Percentiles rank a stretch among this genome's conserved stretches.
phyloP scores from a whole-genome alignment of 2,797 vertebrate genomes.

The Semaprochilodus insignis region DNA sequence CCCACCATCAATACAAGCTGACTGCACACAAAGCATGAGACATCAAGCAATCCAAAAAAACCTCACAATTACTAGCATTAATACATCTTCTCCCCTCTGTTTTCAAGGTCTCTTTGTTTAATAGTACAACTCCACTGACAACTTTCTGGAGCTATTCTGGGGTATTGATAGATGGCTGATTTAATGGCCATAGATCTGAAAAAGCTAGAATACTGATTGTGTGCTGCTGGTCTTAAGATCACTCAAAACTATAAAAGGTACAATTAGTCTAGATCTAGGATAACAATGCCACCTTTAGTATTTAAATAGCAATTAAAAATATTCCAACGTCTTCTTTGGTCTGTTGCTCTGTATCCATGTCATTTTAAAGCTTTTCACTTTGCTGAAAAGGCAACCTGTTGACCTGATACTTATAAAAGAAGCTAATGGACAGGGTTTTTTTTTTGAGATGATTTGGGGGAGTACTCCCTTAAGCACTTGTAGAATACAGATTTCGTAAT shows the following conservation, averaged over 20 bases:
- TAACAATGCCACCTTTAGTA: neutral
- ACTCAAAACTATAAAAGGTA: neutral
- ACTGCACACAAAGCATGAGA: slow-evolving; percentile 21
- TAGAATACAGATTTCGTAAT: neutral
- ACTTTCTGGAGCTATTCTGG: neutral
- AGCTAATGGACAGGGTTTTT: neutral
- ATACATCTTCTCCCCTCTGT: neutral
- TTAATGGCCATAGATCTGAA: neutral
- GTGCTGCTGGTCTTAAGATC: neutral
- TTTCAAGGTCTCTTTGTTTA: neutral
- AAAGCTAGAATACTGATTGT: neutral
- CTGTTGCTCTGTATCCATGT: neutral
- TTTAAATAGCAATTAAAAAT: neutral
- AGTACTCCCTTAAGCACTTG: too few species aligned
- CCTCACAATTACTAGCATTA: neutral
- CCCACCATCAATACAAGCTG: slow-evolving; percentile 25
- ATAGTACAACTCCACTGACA: neutral
- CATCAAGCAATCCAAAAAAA: neutral
- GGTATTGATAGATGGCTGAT: neutral
- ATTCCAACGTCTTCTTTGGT: neutral
- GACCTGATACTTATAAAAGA: neutral
- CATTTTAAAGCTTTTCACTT: neutral
- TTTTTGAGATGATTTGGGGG: neutral
- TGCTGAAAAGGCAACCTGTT: neutral
- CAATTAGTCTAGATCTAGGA: neutral